Evolutionary conservation across 2,888 invertebrate genomes (phyloP), one percentile per base, ranked within the genome.

Genomic region (Ceriagrion tenellum): DNA sequence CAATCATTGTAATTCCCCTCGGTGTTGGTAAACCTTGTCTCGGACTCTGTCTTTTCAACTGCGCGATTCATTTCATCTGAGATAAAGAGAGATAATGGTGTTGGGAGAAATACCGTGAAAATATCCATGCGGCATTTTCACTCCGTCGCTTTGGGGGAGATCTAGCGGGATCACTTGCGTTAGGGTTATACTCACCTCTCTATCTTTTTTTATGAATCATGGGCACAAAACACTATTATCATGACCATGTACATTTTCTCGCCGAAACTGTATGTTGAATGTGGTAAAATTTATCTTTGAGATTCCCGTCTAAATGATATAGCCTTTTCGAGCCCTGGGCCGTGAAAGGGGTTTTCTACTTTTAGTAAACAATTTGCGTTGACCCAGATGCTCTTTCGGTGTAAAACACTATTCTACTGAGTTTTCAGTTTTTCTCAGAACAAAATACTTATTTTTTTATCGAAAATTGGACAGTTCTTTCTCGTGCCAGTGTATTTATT

Each of bases 11-110:
- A 93, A 93, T 93, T 93, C 91, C 69, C 40, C 35, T 23, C 69
- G 69, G 93, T 69, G 93, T 93, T 93, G 93, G 93, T 93, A 93
- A 93, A 69, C 81, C 93, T 93, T 93, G 93, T 93, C 93, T 23
- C 47, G 93, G 40, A 69, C 35, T 81, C n/a, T 63, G 93, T 93
- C 69, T 35, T 93, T 93, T 93, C 40, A 40, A 47, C 40, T n/a
- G 93, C 47, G 69, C 40, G 93, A 93, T 93, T 74, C 74, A 93
- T 93, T 93, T 69, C 93, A 69, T 63, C 55, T 23, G 20, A 93
- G 93, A 93, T 93, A 69, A 74, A n/a, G 69, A 47, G 93, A 23
- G 26, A 69, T 47, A 23, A n/a, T 69, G 81, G 81, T 35, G 81
- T 30, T 35, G 30, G 93, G 69, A 18, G 93, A 63, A 69, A 47